Evolutionary conservation across 2,888 invertebrate species (phyloP), one percentile per base, ranked within the genome.

Genomic region (Trilocha varians): DNA sequence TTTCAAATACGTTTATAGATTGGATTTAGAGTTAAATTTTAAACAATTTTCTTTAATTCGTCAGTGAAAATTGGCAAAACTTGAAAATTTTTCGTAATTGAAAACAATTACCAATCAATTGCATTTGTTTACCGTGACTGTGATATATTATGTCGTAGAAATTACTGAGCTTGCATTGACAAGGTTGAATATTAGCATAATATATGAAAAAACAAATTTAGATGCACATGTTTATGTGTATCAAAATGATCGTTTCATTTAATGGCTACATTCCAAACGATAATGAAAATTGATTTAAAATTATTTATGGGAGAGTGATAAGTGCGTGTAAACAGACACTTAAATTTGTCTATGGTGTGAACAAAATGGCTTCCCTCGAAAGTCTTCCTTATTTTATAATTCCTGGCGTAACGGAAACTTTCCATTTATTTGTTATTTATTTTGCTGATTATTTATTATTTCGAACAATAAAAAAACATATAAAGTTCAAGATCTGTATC

Each of bases 61-160:
- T n/a, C n/a, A n/a, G n/a, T n/a, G n/a, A n/a, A n/a, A n/a, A n/a
- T n/a, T n/a, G n/a, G n/a, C n/a, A n/a, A n/a, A n/a, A n/a, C n/a
- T n/a, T n/a, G n/a, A n/a, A n/a, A n/a, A n/a, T n/a, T n/a, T n/a
- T n/a, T n/a, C 36, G 50, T 46, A 41, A 46, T 48, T 49, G 49
- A 44, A 50, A 45, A 48, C 39, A 42, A 32, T 16, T 44, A 44
- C 53, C 16, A 47, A 55, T 53, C 53, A 47, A 52, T 58, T 74
- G 80, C 80, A 80, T 83, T 84, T 80, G 64, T 78, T 76, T 78
- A 78, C 70, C 62, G 64, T 63, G 64, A 72, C 83, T 83, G 83
- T 84, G 83, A 84, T 84, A 82, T 25, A 25, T 25, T 25, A 4
- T 70, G 57, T 61, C 60, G 55, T 72, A 74, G 69, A 70, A 72